Percentiles rank a stretch among this genome's conserved stretches.
phyloP scores from a whole-genome alignment of 2,797 vertebrate genomes.

The Aldrovandia affinis region DNA sequence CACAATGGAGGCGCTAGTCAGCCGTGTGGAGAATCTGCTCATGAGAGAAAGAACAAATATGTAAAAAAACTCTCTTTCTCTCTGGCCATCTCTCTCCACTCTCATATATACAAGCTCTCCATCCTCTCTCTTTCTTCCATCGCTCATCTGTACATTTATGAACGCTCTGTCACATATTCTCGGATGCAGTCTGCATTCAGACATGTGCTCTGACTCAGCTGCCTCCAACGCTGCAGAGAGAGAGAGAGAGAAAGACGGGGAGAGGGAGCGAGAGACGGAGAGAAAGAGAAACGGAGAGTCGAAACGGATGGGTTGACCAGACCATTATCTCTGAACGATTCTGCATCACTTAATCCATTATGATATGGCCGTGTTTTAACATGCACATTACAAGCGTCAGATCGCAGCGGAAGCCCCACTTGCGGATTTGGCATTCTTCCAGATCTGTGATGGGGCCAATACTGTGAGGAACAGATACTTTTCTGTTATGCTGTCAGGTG shows the following conservation, averaged over 20 bases:
- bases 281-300: background rate
- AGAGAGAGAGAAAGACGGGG: background rate
- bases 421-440: no score
- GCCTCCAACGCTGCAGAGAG: background rate
- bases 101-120: no score
- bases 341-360: constrained; percentile 18
- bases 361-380: background rate
- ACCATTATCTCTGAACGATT: constrained; percentile 12
- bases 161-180: constrained; percentile 23
- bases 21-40: constrained; percentile 18
- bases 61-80: background rate
- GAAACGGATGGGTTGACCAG: constrained; percentile 19
- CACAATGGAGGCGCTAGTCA: constrained; percentile 12
- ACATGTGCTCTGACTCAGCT: constrained; percentile 31
- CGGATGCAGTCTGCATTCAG: constrained; percentile 1
- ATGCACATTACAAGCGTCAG: background rate
- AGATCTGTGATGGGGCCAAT: background rate
- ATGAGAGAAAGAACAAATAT: constrained; percentile 2
- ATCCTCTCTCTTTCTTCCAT: background rate
- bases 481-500: background rate
- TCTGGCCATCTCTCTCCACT: background rate
- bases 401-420: no score
- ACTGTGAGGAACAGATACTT: no score
- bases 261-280: background rate
- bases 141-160: constrained; percentile 17